These are phyloP conservation scores for Mustelus asterias DNA, from an alignment of 2,113 vertebrate species.

Conservation along the genomic window DNA sequence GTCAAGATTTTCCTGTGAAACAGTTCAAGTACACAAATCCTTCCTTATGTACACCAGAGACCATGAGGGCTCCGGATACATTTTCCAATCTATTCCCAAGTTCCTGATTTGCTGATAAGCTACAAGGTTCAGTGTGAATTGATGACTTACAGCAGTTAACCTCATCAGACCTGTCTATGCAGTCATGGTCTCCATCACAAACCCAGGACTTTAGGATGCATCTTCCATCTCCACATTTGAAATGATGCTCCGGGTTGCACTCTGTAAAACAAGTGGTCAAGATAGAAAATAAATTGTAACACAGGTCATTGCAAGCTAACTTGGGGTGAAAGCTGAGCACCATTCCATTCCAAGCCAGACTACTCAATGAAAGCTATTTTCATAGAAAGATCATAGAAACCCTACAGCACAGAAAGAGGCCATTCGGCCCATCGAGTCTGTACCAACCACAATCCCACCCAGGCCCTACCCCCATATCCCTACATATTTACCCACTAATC, in stretches of 20 bases:
- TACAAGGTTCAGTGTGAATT: background rate
- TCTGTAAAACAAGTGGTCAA: slow-evolving; percentile 51
- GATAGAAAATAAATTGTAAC: background rate
- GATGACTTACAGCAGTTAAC: slow-evolving; percentile 85
- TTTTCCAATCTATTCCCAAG: background rate
- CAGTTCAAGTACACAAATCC: background rate
- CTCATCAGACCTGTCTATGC: slow-evolving; percentile 86
- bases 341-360: background rate
- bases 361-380: background rate
- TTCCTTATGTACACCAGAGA: background rate
- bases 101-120: background rate
- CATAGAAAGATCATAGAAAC: no score
- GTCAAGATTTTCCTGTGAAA: background rate
- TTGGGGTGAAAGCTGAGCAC: background rate
- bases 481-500: no score
- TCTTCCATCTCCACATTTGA: slow-evolving; percentile 80
- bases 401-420: no score
- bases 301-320: background rate
- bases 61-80: background rate
- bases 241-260: slow-evolving; percentile 62
- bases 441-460: no score
- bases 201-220: slow-evolving; percentile 79
- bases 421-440: no score
- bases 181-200: slow-evolving; percentile 94
- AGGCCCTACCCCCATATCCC: no score